Evolutionary conservation across 2,888 invertebrate genomes (phyloP), one percentile per base, ranked within the genome.

Genomic region (Geophilus truncorum): DNA sequence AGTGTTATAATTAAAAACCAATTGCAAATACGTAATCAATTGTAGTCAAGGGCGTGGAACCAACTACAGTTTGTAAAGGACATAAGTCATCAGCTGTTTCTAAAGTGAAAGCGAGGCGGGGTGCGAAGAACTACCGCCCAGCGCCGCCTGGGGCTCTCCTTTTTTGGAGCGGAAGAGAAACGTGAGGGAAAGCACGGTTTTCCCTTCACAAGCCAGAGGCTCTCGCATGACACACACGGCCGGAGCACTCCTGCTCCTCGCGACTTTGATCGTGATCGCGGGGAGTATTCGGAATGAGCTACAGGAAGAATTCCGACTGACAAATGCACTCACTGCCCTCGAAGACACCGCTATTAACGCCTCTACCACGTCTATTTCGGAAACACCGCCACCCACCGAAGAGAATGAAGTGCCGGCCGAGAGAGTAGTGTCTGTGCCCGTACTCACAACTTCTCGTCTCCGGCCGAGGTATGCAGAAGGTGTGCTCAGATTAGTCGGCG

Each of bases 401-500:
- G 70, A 70, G 28, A 70, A 28, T 70, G 12, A 28, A 2, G 62
- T 62, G n/a, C n/a, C n/a, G 25, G 62, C n/a, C n/a, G n/a, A 62
- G 21, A 25, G 62, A 6, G 62, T 4, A n/a, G n/a, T n/a, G n/a
- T n/a, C n/a, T n/a, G n/a, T n/a, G n/a, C n/a, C n/a, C n/a, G n/a
- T n/a, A 70, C 23, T 70, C 12, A 70, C 28, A 25, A 70, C 70
- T 45, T 18, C 40, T 25, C 18, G 40, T 15, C 18, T 28, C 18
- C 32, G 79, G 32, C 32, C 75, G 18, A 78, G 76, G 25, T 40
- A 70, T 77, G 30, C 70, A 28, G 82, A 82, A 18, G 83, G 83
- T 7, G 34, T 78, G 6, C 70, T 83, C 5, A 57, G 83, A 12
- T 75, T 83, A 36, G 83, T 83, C 1, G 82, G 82, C 10, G 83